Base-by-base conservation (phyloP, 2,888 invertebrate genomes). In the Thelaira solivaga region DNA sequence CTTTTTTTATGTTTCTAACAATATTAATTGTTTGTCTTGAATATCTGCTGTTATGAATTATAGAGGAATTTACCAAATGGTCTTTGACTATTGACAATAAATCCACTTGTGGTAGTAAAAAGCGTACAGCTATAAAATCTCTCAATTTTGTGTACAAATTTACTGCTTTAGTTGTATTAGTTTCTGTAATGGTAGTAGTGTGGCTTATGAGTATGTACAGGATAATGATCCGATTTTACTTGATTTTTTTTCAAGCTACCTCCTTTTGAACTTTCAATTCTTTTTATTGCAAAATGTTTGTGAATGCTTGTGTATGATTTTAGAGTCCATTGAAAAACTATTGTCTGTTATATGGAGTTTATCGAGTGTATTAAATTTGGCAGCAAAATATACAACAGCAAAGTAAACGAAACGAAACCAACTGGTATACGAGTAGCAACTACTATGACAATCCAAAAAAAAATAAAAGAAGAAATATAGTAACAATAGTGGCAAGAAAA, bases 311-410 rank as follows among this genome's bases (percentile, higher is more conserved):
- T 43, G 18, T 41, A 10, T 36, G 36, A 36, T 26, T 51, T 51
- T 45, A 45, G 51, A 61, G 65, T 43, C 65, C 49, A 74, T 74
- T 59, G 73, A 36, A 74, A 61, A 67, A 67, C 65, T 67, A 74
- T 74, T 74, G 59, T 74, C 73, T 59, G 43, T 59, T 67, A 36
- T 67, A 59, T 51, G 65, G 59, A 59, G 65, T 67, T 74, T 74
- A 74, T 67, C 65, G 67, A 43, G 51, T 67, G 67, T 59, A 59
- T 67, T 51, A 61, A 74, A 69, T 75, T 53, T 75, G 62, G 45
- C 47, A 69, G 41, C 41, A 47, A 62, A 64, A 64, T 31, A 47
- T 34, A 47, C 55, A 76, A 45, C 8, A 59, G 34, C n/a, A 57
- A 57, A 51, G 11, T 41, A 69, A 69, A 69, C 61, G 49, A 62